phyloP scores from a whole-genome alignment of 2,113 vertebrate genomes.

The Leucopternis melanops region DNA sequence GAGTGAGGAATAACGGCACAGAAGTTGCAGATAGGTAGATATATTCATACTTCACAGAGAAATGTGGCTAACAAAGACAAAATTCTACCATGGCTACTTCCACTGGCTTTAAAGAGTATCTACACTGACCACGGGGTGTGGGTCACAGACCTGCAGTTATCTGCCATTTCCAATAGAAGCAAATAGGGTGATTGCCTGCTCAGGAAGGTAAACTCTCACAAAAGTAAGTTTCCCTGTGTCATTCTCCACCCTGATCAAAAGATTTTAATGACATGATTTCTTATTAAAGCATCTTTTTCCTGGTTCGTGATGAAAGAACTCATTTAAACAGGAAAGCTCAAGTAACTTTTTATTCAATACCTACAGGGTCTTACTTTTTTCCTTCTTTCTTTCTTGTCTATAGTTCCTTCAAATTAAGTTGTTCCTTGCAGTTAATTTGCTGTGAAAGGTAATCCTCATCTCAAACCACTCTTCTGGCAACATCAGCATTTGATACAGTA shows the following conservation, averaged over 20 bases:
- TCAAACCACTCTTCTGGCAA: slow-evolving; percentile 67
- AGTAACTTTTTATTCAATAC: slow-evolving; percentile 37
- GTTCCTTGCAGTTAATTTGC: slow-evolving; percentile 70
- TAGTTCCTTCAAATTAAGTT: slow-evolving; percentile 70
- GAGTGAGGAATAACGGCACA: background rate
- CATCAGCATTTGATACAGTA: slow-evolving; percentile 73
- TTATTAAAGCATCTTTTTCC: background rate
- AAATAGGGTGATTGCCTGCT: background rate
- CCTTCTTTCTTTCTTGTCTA: background rate
- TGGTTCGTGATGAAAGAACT: slow-evolving; percentile 30
- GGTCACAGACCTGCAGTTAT: background rate
- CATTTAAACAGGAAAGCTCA: slow-evolving; percentile 44
- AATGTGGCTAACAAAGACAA: background rate
- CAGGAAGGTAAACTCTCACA: background rate
- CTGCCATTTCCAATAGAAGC: accelerated
- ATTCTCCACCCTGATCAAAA: background rate
- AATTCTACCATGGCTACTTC: background rate
- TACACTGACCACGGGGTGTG: too few relatives aligned
- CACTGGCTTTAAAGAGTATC: background rate
- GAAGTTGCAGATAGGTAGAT: background rate
- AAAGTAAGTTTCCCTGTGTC: background rate
- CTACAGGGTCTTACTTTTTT: background rate
- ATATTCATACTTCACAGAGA: background rate
- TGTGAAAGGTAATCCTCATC: slow-evolving; percentile 71
- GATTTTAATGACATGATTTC: slow-evolving; percentile 14